Base-by-base conservation (phyloP, 2,888 invertebrate species). In the Anthrax anthrax region DNA sequence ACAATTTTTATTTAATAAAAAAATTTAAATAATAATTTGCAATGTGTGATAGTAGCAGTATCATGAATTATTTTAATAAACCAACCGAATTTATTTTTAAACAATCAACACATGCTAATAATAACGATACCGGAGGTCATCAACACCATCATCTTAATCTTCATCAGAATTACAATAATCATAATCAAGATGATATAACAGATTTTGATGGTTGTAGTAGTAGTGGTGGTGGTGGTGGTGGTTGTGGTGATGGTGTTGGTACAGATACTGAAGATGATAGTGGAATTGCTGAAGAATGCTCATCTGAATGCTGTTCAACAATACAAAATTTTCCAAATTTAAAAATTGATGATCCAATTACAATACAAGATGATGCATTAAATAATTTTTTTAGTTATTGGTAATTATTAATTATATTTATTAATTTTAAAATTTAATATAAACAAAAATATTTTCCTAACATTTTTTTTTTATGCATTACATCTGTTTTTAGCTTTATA, bases 211-310 rank as follows among this genome's bases (percentile, higher is more conserved):
- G 55, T 36, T 47, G 53, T 0, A 55, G 55, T 3, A 56, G 56
- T 36, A 57, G 55, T 8, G 57, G 57, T 32, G 57, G 57, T 44
- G 56, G 57, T 51, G 56, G 57, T 50, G 57, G 57, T 8, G 53
- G 53, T 27, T 54, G 53, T 16, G 56, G 55, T 8, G 54, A 53
- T 27, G 55, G 53, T 16, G 56, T 54, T 36, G 47, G 53, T 0
- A 55, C 56, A 2, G 57, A 57, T 36, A 58, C 56, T 8, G 58
- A 58, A 36, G 57, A 58, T 44, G 57, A 57, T 51, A 57, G 57
- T 50, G 58, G 58, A n/a, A 58, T 58, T 47, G 58, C 56, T 43
- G 58, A 58, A 34, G 56, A 55, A 41, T 23, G 23, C 8, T 6
- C 23, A 23, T 52, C 54, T n/a, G 56, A 55, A 41, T 39, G 43